Evolutionary conservation across 2,113 vertebrate genomes (phyloP).

Genomic region (Xiphophorus hellerii): DNA sequence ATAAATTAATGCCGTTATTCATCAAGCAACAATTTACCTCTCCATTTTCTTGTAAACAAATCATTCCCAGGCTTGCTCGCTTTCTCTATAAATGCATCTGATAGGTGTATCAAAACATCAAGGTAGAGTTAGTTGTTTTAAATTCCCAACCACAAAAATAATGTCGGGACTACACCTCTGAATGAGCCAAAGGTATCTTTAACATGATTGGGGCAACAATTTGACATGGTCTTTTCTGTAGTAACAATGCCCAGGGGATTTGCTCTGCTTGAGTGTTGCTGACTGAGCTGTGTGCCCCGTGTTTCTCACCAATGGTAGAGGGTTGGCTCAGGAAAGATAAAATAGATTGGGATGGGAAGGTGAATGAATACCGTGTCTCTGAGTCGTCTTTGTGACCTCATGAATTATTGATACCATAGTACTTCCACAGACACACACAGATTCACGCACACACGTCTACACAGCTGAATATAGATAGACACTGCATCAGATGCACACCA

Average conservation of each 20-base stretch:
- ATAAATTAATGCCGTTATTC: not conserved
- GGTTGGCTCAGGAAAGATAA: slow-evolving; percentile 61
- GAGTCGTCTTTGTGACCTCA: slow-evolving; percentile 62
- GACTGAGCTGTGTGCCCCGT: slow-evolving; percentile 57
- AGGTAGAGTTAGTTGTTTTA: slow-evolving; percentile 25
- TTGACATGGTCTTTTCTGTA: slow-evolving; percentile 67
- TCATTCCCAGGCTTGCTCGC: not conserved
- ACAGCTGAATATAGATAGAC: slow-evolving; percentile 7
- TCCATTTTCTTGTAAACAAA: not conserved
- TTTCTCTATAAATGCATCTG: not conserved
- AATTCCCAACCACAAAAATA: slow-evolving; percentile 3
- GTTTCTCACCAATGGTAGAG: slow-evolving; percentile 72
- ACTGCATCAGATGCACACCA: slow-evolving; percentile 1
- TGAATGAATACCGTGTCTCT: slow-evolving; percentile 61
- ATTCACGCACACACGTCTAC: slow-evolving; percentile 12
- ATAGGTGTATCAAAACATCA: slow-evolving; percentile 6
- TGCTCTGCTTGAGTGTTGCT: slow-evolving; percentile 59
- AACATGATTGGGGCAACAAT: slow-evolving; percentile 67
- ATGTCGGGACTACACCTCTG: slow-evolving; percentile 37
- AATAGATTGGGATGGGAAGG: slow-evolving; percentile 66
- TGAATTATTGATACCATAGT: slow-evolving; percentile 71
- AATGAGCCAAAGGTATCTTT: slow-evolving; percentile 57
- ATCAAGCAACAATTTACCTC: not conserved
- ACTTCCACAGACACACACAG: not conserved
- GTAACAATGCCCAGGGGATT: slow-evolving; percentile 63